Percentiles rank a stretch among this genome's conserved stretches.
Evolutionary conservation across 2,888 invertebrate species (phyloP).

Genomic region (Clunio marinus): DNA sequence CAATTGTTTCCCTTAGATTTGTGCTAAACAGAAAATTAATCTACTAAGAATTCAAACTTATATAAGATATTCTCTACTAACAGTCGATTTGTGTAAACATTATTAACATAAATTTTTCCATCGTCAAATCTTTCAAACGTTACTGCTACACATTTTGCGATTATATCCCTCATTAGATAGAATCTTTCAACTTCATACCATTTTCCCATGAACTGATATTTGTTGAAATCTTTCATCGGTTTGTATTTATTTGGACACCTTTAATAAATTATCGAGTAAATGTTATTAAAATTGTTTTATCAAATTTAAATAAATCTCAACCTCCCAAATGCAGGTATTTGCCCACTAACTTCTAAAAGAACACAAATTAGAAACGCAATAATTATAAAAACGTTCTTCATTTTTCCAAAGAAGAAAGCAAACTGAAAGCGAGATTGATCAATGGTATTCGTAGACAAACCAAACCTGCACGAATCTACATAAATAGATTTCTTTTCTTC

Average conservation of each 20-base stretch:
- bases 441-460: too few species aligned
- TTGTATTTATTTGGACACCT: constrained; percentile 26
- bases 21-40: constrained; percentile 15
- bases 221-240: constrained; percentile 28
- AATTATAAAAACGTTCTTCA: neutral
- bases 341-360: neutral
- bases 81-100: constrained; percentile 26
- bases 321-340: constrained; percentile 22
- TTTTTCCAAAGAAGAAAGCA: neutral
- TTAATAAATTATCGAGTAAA: neutral
- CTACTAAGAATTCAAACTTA: neutral
- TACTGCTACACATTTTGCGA: constrained; percentile 16
- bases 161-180: constrained; percentile 8
- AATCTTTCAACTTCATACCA: constrained; percentile 25
- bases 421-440: neutral
- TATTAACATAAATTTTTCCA: constrained; percentile 31
- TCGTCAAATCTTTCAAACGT: constrained; percentile 22
- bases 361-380: neutral
- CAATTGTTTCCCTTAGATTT: neutral
- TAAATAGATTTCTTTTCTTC: too few species aligned
- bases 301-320: neutral
- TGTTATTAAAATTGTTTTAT: neutral
- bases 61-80: neutral
- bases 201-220: constrained; percentile 22
- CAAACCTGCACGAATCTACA: too few species aligned